A percentile compares a stretch with the other conserved stretches of the same genome.
Conservation (phyloP, 2,888 invertebrate genomes). For the Gibbula magus region DNA sequence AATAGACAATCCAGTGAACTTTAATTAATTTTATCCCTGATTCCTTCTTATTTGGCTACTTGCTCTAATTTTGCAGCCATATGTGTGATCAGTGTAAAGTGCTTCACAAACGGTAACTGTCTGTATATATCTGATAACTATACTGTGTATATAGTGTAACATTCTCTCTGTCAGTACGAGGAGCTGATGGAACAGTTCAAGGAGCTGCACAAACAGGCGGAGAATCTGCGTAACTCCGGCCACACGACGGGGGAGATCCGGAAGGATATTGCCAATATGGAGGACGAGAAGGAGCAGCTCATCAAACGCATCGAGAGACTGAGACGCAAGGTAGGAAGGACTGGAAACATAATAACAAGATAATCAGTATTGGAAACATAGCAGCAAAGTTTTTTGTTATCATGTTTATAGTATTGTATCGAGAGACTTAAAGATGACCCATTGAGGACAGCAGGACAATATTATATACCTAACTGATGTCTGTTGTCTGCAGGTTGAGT, state of each 20-base stretch:
- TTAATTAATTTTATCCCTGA: too few species aligned
- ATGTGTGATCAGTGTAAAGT: too few species aligned
- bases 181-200: constrained; percentile 88
- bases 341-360: too few species aligned
- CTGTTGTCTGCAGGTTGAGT: constrained; percentile 79
- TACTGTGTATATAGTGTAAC: neutral
- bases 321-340: constrained; percentile 77
- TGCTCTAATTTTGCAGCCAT: too few species aligned
- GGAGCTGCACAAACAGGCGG: constrained; percentile 83
- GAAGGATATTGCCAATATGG: constrained; percentile 89
- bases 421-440: too few species aligned
- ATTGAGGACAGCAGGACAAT: neutral
- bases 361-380: neutral
- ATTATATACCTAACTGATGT: neutral
- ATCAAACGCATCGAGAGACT: constrained; percentile 79
- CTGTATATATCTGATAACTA: neutral
- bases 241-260: constrained; percentile 87
- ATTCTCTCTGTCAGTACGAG: constrained; percentile 79
- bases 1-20: too few species aligned
- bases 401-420: too few species aligned
- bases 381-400: neutral
- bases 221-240: constrained; percentile 80
- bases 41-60: too few species aligned
- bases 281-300: constrained; percentile 88
- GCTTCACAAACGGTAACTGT: neutral